Evolutionary conservation across 2,888 invertebrate genomes (phyloP), one percentile per base, ranked within the genome.

Genomic region (Microctonus aethiopoides): DNA sequence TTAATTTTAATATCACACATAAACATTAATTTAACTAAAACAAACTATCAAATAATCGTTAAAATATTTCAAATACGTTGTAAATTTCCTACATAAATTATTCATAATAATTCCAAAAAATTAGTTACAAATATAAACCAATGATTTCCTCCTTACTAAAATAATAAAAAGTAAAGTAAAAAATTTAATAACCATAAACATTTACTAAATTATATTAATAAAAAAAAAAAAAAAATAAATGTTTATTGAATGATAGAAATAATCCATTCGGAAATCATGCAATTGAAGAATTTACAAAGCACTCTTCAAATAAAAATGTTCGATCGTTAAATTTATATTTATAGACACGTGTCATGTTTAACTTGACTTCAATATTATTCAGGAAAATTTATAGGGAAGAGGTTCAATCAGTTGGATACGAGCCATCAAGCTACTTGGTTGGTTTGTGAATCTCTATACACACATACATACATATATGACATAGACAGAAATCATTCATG

Each of bases 331-430:
- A 39, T 29, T 57, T 52, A 22, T 67, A 67, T 67, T 67, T 60
- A 67, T 67, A 67, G 51, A 60, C 67, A 67, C 67, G 34, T 67
- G 67, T 60, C 62, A 46, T 46, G 62, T 62, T 34, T 60, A 20
- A 32, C 60, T 32, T 60, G 57, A 41, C 41, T 57, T 41, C 29
- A 56, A 52, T 54, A 60, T 29, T 36, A 54, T 41, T 20, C 20
- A 11, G 61, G 29, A 56, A 16, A 16, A 16, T n/a, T n/a, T n/a
- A n/a, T n/a, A n/a, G n/a, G 57, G 16, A 41, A 39, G 20, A 68
- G 46, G 69, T 72, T 69, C 62, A 63, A 54, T 72, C 54, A 68
- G 64, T 68, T 54, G 61, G 54, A 65, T 68, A 64, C 65, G 64
- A 67, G 64, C 63, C 65, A 57, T 66, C 70, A 68, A 54, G 46